A percentile compares a stretch with the other conserved stretches of the same genome.
Conservation (phyloP, 2,888 invertebrate genomes). For the Lasioglossum figueresi region DNA sequence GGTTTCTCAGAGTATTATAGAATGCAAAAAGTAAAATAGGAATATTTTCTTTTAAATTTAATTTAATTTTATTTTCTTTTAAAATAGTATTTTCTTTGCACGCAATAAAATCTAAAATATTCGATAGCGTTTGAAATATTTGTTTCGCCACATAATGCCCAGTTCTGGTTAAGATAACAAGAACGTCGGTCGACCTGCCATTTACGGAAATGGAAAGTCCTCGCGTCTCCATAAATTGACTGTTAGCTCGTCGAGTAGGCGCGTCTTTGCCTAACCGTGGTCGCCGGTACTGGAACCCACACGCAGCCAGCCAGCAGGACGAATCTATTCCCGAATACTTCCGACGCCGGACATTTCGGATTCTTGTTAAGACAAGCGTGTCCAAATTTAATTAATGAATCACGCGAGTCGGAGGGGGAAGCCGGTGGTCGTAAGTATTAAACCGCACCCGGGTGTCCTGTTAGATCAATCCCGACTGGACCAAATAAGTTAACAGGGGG, state of each 20-base stretch:
- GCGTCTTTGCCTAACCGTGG: not conserved
- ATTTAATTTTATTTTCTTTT: no score
- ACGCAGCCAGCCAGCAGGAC: slow-evolving; percentile 21
- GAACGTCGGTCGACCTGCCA: not conserved
- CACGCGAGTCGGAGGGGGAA: slow-evolving; percentile 15
- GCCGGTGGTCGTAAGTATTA: not conserved
- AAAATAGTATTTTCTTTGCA: no score
- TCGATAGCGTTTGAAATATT: no score
- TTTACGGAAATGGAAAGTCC: slow-evolving; percentile 1
- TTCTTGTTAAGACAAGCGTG: slow-evolving; percentile 46
- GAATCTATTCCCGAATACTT: slow-evolving; percentile 24
- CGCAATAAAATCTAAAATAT: no score
- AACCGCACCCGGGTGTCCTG: not conserved
- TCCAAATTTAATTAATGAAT: slow-evolving; percentile 52
- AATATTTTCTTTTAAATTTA: no score
- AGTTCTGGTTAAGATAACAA: not conserved
- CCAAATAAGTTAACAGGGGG: slow-evolving; percentile 45
- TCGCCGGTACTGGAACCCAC: not conserved
- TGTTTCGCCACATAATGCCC: no score
- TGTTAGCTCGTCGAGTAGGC: not conserved
- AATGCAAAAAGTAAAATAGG: no score
- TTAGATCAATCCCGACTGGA: slow-evolving; percentile 26
- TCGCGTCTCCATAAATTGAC: not conserved
- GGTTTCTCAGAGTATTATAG: no score
- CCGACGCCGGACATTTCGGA: slow-evolving; percentile 22